Evolutionary conservation across 2,113 vertebrate species (phyloP), one percentile per base, ranked within the genome.

Genomic region (Chloropsis cyanopogon): DNA sequence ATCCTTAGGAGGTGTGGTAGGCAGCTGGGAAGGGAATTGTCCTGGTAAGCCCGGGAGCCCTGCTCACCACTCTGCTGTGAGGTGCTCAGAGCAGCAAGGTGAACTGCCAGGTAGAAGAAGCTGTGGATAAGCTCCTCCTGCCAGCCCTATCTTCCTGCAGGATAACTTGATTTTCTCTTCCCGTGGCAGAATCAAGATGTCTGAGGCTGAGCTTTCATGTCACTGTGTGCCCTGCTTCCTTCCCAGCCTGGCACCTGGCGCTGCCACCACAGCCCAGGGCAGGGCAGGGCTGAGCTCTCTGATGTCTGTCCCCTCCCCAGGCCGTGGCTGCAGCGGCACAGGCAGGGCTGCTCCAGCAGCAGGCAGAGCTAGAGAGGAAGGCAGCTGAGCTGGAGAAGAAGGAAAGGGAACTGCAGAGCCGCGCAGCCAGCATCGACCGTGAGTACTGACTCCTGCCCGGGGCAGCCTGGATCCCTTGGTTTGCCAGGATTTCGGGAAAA

Each of bases 291-390:
- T 83, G 31, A 60, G 21, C 61, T 7, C 20, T 50, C 5, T 57
- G 35, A 5, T 50, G 46, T 47, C 25, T 44, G 47, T 59, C 14
- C 29, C 57, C 29, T 82, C n/a, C 63, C 10, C 76, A 99, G 99
- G 98, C 98, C 0, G 95, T 97, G 50, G 98, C 97, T 12, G 97
- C 98, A 6, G 98, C 98, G 4, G 99, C 98, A 11, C 99, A 99
- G 94, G 98, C 98, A 2, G 98, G 98, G 56, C 98, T 99, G 33
- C 96, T 99, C 35, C 98, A 98, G 91, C 99, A 99, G 97, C 99
- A 99, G 98, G 99, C 99, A 44, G 99, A 99, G 87, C 96, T 99
- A 86, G 99, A 99, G 96, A 98, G 94, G 90, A 99, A 99, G 83
- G 99, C 99, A 11, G 99, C 99, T 0, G 99, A 99, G 88, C 93